Percentiles rank a stretch among this genome's conserved stretches.
These are phyloP conservation scores for Tyto alba DNA, from an alignment of 2,113 vertebrate species.

Conservation along the genomic window DNA sequence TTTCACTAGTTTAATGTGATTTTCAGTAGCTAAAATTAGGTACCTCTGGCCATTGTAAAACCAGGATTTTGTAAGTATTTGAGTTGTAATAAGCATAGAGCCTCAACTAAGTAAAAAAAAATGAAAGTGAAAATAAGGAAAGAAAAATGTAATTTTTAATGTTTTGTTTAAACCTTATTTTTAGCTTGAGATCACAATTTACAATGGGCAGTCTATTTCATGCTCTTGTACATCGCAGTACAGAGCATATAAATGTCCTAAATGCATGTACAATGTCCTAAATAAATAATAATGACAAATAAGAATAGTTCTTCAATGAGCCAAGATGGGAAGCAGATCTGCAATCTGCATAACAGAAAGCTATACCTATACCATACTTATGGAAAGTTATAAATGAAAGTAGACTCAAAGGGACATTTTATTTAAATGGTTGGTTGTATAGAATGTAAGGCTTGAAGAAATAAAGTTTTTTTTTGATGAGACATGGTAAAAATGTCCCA, in stretches of 20 bases:
- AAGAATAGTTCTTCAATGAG: background rate
- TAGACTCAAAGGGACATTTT: background rate
- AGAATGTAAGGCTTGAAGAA: background rate
- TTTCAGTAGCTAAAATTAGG: background rate
- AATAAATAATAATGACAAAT: background rate
- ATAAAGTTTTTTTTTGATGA: background rate
- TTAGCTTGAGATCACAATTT: background rate
- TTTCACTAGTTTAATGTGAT: background rate
- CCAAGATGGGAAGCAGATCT: background rate
- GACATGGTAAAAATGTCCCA: background rate
- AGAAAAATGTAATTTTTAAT: background rate
- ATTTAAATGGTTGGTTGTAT: background rate
- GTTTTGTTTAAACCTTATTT: background rate
- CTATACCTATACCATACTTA: background rate
- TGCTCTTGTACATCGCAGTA: background rate
- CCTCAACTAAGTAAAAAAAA: background rate
- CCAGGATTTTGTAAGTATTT: background rate
- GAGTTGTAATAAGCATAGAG: background rate
- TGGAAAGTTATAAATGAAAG: background rate
- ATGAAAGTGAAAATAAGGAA: background rate
- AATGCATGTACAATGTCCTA: background rate
- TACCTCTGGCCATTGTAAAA: background rate
- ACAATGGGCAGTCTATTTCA: background rate
- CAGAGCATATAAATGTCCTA: background rate
- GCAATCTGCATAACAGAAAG: background rate